phyloP scores from a whole-genome alignment of 2,888 invertebrate species.

The Chaitophorus viminalis region DNA sequence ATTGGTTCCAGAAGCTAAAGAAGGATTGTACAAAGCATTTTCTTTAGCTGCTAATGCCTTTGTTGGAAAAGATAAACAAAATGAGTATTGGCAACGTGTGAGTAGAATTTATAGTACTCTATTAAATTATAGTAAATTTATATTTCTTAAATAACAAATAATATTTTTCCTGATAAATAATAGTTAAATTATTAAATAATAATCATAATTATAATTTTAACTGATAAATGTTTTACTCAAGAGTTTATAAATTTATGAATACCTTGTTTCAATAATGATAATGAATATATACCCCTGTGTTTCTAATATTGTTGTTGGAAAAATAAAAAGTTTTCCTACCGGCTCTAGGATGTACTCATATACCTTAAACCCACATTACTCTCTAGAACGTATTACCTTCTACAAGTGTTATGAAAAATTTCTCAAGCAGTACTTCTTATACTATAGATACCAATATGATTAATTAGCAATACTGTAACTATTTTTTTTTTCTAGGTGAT shows the following conservation, averaged over 20 bases:
- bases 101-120: constrained; percentile 18
- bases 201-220: neutral
- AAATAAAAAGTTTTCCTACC: too few relatives aligned
- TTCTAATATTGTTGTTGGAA: too few relatives aligned
- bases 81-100: constrained; percentile 66
- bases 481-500: constrained; percentile 67
- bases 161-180: neutral
- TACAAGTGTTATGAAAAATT: too few relatives aligned
- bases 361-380: too few relatives aligned
- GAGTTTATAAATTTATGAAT: too few relatives aligned
- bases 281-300: too few relatives aligned
- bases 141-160: neutral
- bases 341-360: too few relatives aligned
- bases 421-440: too few relatives aligned
- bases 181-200: neutral
- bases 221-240: too few relatives aligned
- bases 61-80: constrained; percentile 64
- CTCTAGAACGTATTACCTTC: too few relatives aligned
- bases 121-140: neutral
- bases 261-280: too few relatives aligned
- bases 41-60: constrained; percentile 70
- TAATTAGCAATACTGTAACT: neutral
- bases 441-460: too few relatives aligned
- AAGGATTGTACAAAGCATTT: constrained; percentile 79
- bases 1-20: constrained; percentile 72